Evolutionary conservation across 2,797 vertebrate species (phyloP).

Genomic region (Brachymystax lenok): DNA sequence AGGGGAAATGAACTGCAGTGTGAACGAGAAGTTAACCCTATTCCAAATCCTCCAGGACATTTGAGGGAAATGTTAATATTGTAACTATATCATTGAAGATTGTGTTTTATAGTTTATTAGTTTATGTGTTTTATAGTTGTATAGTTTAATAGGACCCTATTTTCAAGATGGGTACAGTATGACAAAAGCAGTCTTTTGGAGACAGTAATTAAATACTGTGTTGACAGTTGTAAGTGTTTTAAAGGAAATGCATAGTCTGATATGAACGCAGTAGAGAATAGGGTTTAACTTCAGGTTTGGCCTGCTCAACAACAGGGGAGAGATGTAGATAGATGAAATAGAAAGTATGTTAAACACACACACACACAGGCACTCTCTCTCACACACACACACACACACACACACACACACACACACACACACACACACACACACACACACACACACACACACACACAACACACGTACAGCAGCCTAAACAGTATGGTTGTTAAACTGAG

Average conservation of each 20-base stretch:
- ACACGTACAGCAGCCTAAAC: neutral
- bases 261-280: neutral
- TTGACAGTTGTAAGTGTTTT: too few relatives aligned
- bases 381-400: conserved; percentile 16
- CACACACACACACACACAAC: conserved; percentile 17
- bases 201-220: too few relatives aligned
- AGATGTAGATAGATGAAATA: neutral
- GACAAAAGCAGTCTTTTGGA: neutral
- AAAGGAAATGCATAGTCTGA: too few relatives aligned
- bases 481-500: conserved; percentile 47
- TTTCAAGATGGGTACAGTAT: neutral
- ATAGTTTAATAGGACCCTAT: too few relatives aligned
- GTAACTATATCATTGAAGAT: conserved; percentile 1
- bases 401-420: conserved; percentile 13
- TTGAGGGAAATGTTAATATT: conserved; percentile 28
- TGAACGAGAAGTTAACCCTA: conserved; percentile 22
- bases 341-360: neutral
- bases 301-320: neutral
- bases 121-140: neutral
- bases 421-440: conserved; percentile 12
- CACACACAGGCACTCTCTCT: neutral
- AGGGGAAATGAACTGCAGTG: conserved; percentile 4
- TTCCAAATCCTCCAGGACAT: conserved; percentile 22
- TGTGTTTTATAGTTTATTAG: neutral
- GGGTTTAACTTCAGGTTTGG: neutral